phyloP scores from a whole-genome alignment of 2,113 vertebrate species.

The Eira barbara region DNA sequence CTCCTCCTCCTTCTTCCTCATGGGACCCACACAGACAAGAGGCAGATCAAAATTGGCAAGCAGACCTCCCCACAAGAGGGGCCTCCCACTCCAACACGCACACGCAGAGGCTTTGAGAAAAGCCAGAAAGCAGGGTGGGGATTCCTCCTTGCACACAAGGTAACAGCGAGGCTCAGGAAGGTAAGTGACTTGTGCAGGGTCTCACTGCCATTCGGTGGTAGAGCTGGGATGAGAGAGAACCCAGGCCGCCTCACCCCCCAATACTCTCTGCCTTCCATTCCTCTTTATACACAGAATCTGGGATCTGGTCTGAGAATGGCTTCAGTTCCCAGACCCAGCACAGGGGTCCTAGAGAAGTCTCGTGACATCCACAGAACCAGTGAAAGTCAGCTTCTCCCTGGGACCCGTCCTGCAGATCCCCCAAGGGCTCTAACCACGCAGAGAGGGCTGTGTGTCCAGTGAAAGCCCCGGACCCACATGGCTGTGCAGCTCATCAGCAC shows the following conservation, averaged over 20 bases:
- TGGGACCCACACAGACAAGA: not conserved
- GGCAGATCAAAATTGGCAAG: not conserved
- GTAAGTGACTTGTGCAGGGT: not conserved
- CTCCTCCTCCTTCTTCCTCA: not conserved
- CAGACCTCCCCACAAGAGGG: not conserved
- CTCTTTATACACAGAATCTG: not conserved
- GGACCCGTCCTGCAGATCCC: accelerated
- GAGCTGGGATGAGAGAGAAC: no score
- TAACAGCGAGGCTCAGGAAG: not conserved
- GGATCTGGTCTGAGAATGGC: not conserved
- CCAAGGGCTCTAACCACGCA: not conserved
- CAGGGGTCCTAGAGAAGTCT: not conserved
- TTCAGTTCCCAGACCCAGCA: not conserved
- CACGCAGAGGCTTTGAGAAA: not conserved
- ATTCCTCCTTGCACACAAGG: accelerated
- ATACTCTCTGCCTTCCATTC: not conserved
- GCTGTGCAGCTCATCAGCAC: accelerated
- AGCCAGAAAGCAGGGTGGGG: not conserved
- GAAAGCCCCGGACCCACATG: not conserved
- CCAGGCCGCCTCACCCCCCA: not conserved
- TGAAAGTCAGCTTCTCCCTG: not conserved
- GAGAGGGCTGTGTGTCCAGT: no score
- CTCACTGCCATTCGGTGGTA: not conserved
- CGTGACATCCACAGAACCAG: not conserved
- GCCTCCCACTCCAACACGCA: not conserved